Evolutionary conservation across 2,113 vertebrate genomes (phyloP), one percentile per base, ranked within the genome.

Genomic region (Tyto alba): DNA sequence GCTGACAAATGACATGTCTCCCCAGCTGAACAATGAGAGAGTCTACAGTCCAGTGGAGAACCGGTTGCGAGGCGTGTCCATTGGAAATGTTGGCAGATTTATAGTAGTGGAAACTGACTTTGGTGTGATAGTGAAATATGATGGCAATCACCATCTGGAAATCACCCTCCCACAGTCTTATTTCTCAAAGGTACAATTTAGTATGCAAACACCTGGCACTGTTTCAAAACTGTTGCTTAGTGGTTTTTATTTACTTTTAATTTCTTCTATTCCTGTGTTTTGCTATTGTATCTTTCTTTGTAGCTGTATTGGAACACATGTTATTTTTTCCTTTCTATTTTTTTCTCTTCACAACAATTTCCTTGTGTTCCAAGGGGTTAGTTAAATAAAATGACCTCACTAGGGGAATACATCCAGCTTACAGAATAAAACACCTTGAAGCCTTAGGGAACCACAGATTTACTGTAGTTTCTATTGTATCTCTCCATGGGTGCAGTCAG

Each of bases 121-220:
- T 78, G 99, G 98, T 76, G 93, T 98, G 66, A 97, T 94, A 93
- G 98, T 99, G 73, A 99, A 99, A 97, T 99, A 98, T 71, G 99
- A 99, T 7, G 99, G 99, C 45, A 91, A 98, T 62, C 99, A 99
- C 75, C 97, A 99, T 72, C 92, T 99, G 84, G 98, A 99, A 94
- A 98, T 99, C 89, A 98, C 97, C 23, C 95, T 99, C 57, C 98
- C 99, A 62, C 97, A 98, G 30, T 98, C 99, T 66, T 99, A 99
- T 88, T 99, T 98, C 86, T 97, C 98, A 95, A 99, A 99, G 98
- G 99, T 99, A 97, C 88, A 82, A 66, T 79, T 80, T 75, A 89
- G 20, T 36, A 48, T 36, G 68, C 34, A 66, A 78, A 80, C 8
- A 85, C 30, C 34, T 73, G 62, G 34, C 25, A 27, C 22, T 67